Base-by-base conservation (phyloP, 2,888 invertebrate species). In the Hirtodrosophila confusa region DNA sequence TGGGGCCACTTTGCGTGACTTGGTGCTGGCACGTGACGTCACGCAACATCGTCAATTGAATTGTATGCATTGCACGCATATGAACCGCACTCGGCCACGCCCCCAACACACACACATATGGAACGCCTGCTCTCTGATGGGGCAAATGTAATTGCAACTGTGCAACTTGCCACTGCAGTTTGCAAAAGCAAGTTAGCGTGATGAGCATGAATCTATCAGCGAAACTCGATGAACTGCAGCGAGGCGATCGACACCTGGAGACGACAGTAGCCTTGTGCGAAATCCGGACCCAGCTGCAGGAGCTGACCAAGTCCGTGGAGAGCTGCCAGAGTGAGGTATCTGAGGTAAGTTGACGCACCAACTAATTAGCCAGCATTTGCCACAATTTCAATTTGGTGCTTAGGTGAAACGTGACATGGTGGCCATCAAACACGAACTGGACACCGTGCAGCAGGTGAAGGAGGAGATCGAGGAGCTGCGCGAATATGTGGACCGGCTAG, bases 121-220 rank as follows among this genome's bases (percentile, higher is more conserved):
- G 29, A 36, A 43, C 69, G 39, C 55, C 51, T 51, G 44, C 40
- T 50, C 11, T 55, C 35, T 49, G 43, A 51, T 54, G 58, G 49
- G 35, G 8, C 43, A 60, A 31, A 37, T 33, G 44, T 49, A 66
- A 66, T 57, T 65, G 65, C 64, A 27, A 27, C 27, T 27, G 27
- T 27, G 27, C 2, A 44, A 64, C 64, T 65, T 36, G 5, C 31
- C 10, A 11, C 11, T 67, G 86, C 93, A 97, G 97, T 95, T 96
- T 97, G 94, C 97, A 97, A 95, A 96, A 97, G 94, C 97, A 97
- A 96, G 97, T 97, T 95, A 96, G 96, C 95, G 97, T 97, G 94
- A 97, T 97, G 97, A 97, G 97, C 93, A 97, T 97, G 96, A 97
- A 97, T 94, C 95, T 97, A 93, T 95, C 96, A 93, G 96, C 96